Evolutionary conservation across 1,140 invertebrate genomes (phyloP), one percentile per base, ranked within the genome.

Genomic region (Halotydeus destructor): DNA sequence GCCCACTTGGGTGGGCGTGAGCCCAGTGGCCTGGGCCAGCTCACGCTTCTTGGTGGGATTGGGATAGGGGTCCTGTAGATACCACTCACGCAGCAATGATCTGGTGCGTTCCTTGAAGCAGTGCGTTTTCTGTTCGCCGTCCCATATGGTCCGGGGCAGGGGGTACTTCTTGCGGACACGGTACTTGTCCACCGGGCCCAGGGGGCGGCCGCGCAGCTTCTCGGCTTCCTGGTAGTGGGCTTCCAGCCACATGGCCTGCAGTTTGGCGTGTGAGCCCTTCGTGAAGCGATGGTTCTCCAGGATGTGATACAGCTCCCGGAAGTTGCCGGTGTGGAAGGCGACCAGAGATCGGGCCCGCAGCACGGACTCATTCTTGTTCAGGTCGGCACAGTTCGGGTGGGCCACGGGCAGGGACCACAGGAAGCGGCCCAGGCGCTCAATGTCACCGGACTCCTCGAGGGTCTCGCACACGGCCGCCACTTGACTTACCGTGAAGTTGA

Each of bases 121-220:
- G 62, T 99, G 94, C n/a, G 91, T 98, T 68, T 98, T 99, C 63
- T 98, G 93, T 56, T 99, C 94, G n/a, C 94, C 94, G 62, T 99
- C 93, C 93, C 91, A 97, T 48, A 99, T 98, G 2, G 93, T 98
- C 34, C 86, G 65, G 22, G 94, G 94, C 52, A 97, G 61, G 0
- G 94, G 94, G 56, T 91, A 97, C 76, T 99, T 99, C 75, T 99
- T 99, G 0, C 69, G 52, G 4, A 99, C 91, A n/a, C 94, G 66
- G 66, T 99, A 99, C 61, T 99, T 99, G 65, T 99, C 94, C 1
- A 99, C 94, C 1, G 94, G 93, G 0, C 94, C 94, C 2, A 99
- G 67, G 11, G 88, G 85, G 50, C 93, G 66, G 2, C 93, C 93
- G 3, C 93, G 69, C 3, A 94, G 65, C 55, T 93, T 85, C 57